These are phyloP conservation scores for Drosophila recens DNA, from an alignment of 2,888 invertebrate species.

Conservation along the genomic window DNA sequence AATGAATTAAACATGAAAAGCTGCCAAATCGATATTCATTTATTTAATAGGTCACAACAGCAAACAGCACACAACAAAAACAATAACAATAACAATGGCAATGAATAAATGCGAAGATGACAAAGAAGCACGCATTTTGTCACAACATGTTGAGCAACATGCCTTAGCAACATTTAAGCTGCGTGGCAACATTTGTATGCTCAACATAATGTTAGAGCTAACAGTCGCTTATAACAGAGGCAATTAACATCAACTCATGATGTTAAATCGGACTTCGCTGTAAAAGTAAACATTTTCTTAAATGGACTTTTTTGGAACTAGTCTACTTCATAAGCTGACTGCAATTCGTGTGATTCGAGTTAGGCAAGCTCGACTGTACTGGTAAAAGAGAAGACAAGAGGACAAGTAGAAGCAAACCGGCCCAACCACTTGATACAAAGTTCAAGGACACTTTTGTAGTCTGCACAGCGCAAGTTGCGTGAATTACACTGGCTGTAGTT, in stretches of 20 bases:
- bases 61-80: slow-evolving; percentile 9
- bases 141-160: slow-evolving; percentile 16
- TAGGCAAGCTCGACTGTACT: slow-evolving; percentile 17
- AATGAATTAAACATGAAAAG: slow-evolving; percentile 58
- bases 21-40: slow-evolving; percentile 56
- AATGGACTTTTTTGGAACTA: no score
- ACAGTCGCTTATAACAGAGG: not conserved
- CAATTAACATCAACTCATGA: not conserved
- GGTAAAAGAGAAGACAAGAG: slow-evolving; percentile 10
- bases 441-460: slow-evolving; percentile 61
- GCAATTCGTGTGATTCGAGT: slow-evolving; percentile 5
- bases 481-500: slow-evolving; percentile 33
- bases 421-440: slow-evolving; percentile 54
- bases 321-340: not conserved
- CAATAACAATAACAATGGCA: slow-evolving; percentile 19
- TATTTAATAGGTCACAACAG: slow-evolving; percentile 54
- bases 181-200: slow-evolving; percentile 22
- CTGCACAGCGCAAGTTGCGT: slow-evolving; percentile 43
- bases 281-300: not conserved
- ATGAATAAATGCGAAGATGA: slow-evolving; percentile 29
- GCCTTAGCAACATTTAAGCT: slow-evolving; percentile 1
- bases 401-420: slow-evolving; percentile 46
- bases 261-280: not conserved
- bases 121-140: slow-evolving; percentile 38
- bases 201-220: not conserved